phyloP scores from a whole-genome alignment of 2,888 invertebrate species.

The Ormyrus nitidulus region DNA sequence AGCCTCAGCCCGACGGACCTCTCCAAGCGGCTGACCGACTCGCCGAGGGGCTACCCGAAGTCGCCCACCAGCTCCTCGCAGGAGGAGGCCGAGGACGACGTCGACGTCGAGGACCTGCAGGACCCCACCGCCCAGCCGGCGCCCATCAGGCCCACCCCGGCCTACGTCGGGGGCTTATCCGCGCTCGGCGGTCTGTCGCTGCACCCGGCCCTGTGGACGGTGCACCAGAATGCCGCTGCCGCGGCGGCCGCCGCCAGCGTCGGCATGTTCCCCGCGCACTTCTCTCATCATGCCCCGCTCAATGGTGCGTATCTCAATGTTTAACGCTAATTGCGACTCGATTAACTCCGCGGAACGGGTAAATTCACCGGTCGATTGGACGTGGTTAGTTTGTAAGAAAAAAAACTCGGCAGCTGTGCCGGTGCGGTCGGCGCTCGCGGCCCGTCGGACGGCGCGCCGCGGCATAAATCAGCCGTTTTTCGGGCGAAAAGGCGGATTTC shows the following conservation, averaged over 20 bases:
- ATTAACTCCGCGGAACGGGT: no score
- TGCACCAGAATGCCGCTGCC: constrained; percentile 60
- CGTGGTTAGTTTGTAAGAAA: no score
- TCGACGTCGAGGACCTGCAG: constrained; percentile 86
- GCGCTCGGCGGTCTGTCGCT: constrained; percentile 66
- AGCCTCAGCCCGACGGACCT: constrained; percentile 58
- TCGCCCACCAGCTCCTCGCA: constrained; percentile 69
- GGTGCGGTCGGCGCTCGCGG: no score
- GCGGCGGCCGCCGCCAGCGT: constrained; percentile 66
- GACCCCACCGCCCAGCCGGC: constrained; percentile 53
- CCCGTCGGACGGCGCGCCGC: not conserved
- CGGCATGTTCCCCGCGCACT: constrained; percentile 70
- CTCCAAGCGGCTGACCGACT: constrained; percentile 48
- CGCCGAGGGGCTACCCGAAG: constrained; percentile 56
- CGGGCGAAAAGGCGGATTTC: not conserved
- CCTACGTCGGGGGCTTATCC: constrained; percentile 70
- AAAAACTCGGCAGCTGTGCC: no score
- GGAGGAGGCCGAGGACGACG: constrained; percentile 72
- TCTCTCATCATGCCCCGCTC: constrained; percentile 70
- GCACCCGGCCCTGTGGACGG: constrained; percentile 69
- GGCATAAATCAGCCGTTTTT: not conserved
- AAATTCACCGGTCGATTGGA: no score
- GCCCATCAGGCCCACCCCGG: constrained; percentile 71
- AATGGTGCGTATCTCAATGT: constrained; percentile 64
- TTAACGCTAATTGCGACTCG: no score